Evolutionary conservation across 1,140 invertebrate species (phyloP).

Genomic region (Apis laboriosa): DNA sequence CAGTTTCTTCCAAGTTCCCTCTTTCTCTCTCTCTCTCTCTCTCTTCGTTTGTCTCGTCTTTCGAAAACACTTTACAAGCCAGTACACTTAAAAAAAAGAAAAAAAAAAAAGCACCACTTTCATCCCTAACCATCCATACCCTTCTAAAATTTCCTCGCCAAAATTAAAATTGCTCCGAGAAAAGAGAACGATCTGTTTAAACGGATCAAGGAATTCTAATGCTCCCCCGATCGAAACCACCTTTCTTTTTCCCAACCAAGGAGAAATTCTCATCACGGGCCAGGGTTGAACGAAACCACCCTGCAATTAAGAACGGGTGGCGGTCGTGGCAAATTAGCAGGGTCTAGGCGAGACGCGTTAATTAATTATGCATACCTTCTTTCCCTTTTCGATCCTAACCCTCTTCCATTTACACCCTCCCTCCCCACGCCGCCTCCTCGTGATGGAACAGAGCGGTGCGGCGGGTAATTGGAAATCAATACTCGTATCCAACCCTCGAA

Average conservation of each 20-base stretch:
- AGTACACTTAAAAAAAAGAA: no score
- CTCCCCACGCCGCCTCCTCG: no score
- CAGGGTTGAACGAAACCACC: not conserved
- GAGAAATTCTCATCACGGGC: not conserved
- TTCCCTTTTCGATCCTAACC: conserved; percentile 4
- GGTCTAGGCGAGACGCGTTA: conserved; percentile 34
- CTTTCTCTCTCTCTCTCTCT: not conserved
- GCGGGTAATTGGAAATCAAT: conserved; percentile 50
- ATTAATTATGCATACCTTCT: conserved; percentile 53
- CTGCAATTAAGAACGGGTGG: not conserved
- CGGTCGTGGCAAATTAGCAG: conserved; percentile 21
- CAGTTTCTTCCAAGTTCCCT: not conserved
- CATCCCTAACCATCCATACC: not conserved
- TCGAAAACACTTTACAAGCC: not conserved
- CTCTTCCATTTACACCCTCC: not conserved
- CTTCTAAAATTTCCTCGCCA: not conserved
- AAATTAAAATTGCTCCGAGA: not conserved
- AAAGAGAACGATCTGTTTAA: not conserved
- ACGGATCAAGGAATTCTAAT: not conserved
- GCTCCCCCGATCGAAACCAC: not conserved
- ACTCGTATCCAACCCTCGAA: conserved; percentile 42
- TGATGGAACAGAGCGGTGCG: conserved; percentile 5
- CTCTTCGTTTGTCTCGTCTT: not conserved
- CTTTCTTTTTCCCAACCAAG: not conserved
- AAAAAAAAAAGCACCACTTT: no score